Base-by-base conservation (phyloP, 2,113 vertebrate species). In the Cyanoliseus patagonus region DNA sequence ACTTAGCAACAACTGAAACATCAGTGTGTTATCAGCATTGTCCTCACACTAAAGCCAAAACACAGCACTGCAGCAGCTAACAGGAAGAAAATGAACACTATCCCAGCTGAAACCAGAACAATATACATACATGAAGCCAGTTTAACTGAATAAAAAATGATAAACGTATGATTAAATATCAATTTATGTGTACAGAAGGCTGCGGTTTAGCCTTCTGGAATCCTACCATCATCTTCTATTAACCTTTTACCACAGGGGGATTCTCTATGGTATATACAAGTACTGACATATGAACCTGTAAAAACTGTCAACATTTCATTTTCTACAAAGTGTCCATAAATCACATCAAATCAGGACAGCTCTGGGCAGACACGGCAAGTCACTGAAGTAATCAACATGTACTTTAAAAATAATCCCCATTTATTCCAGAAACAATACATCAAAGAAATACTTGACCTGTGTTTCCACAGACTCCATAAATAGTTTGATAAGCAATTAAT, bases 361-460 rank as follows among this genome's bases (percentile, higher is more conserved):
- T 31, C 31, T 35, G 15, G 5, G 9, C 33, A 86, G 79, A 83
- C 27, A 80, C 5, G 8, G 35, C 23, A 88, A 52, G 12, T 73
- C 68, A 86, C 37, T 41, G 47, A 83, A 93, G 33, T 69, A 84
- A 64, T 25, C 16, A 73, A 72, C 17, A 79, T 19, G 67, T 31
- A 49, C 33, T 79, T 87, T 37, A 84, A 89, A 91, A 96, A 94
- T 66, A 69, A 94, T 92, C 62, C 79, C 59, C 73, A 73, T 97
- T 95, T 94, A 91, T 96, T 94, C 91, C 57, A 90, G 83, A 92
- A 92, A 90, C 35, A 81, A 57, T 90, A 94, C 74, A 87, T 67
- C 62, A 66, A 74, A 72, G 28, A 88, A 75, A 73, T 53, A 68
- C 8, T 67, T 84, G 47, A 78, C 35, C 27, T 86, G 61, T 64